phyloP scores from a whole-genome alignment of 2,113 vertebrate species.

The Tyto alba region DNA sequence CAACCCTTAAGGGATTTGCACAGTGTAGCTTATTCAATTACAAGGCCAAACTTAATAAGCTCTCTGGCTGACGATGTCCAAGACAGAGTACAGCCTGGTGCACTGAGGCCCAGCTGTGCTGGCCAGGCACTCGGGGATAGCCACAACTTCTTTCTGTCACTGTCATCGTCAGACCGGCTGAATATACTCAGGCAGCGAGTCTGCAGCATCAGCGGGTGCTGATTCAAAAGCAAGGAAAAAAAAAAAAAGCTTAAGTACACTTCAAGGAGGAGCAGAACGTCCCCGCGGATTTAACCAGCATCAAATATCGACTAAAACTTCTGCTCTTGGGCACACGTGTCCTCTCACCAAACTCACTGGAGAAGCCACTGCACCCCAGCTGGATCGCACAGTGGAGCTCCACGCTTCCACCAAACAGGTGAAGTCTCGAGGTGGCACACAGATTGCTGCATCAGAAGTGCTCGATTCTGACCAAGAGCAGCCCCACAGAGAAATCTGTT shows the following conservation, averaged over 20 bases:
- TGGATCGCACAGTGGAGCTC: accelerated
- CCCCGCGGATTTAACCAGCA: not conserved
- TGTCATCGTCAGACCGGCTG: not conserved
- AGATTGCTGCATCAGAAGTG: not conserved
- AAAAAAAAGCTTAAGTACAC: not conserved
- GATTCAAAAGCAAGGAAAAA: not conserved
- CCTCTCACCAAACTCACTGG: not conserved
- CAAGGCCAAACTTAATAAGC: not conserved
- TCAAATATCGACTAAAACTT: not conserved
- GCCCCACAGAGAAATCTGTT: not conserved
- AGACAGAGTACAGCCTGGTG: not conserved
- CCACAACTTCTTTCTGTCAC: not conserved
- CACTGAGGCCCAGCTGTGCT: not conserved
- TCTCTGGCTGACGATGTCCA: not conserved
- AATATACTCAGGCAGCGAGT: not conserved
- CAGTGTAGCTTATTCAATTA: not conserved
- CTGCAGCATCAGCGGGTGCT: not conserved
- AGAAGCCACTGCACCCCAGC: not conserved
- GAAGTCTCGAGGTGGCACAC: not conserved
- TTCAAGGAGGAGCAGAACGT: not conserved
- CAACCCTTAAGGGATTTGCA: not conserved
- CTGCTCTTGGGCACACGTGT: accelerated
- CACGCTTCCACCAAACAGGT: not conserved
- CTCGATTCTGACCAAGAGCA: not conserved
- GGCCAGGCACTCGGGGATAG: not conserved